phyloP scores from a whole-genome alignment of 2,113 vertebrate species.

The Proterorhinus semilunaris region DNA sequence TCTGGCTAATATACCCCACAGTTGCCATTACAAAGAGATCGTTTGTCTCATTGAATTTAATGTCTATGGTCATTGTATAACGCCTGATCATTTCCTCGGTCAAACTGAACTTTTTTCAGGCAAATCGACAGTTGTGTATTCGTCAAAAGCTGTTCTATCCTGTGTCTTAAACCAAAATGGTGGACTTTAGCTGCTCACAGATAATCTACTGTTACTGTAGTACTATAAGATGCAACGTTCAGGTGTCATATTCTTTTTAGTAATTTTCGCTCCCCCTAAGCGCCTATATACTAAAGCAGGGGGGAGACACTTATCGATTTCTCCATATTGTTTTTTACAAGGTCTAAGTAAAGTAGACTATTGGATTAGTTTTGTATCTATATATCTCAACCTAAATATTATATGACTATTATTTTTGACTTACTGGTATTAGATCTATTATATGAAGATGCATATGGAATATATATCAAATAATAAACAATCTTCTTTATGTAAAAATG shows the following conservation, averaged over 20 bases:
- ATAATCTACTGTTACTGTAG: slow-evolving; percentile 56
- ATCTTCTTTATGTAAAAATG: slow-evolving; percentile 74
- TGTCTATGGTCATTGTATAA: not conserved
- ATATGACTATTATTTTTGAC: slow-evolving; percentile 82
- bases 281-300: slow-evolving; percentile 72
- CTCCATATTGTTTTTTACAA: slow-evolving; percentile 72
- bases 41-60: not conserved
- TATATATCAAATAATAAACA: slow-evolving; percentile 77
- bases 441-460: slow-evolving; percentile 74
- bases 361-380: slow-evolving; percentile 80
- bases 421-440: slow-evolving; percentile 77
- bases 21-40: not conserved
- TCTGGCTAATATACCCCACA: not conserved
- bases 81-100: slow-evolving; percentile 19
- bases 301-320: slow-evolving; percentile 64
- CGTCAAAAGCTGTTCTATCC: slow-evolving; percentile 60
- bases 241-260: slow-evolving; percentile 70
- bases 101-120: slow-evolving; percentile 39
- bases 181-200: slow-evolving; percentile 70
- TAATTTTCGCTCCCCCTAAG: slow-evolving; percentile 62
- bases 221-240: slow-evolving; percentile 73
- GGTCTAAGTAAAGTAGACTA: slow-evolving; percentile 76
- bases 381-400: slow-evolving; percentile 71
- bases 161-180: slow-evolving; percentile 74
- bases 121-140: slow-evolving; percentile 38